These are phyloP conservation scores for Zaprionus nigranus DNA, from an alignment of 1,140 invertebrate genomes.

Conservation along the genomic window DNA sequence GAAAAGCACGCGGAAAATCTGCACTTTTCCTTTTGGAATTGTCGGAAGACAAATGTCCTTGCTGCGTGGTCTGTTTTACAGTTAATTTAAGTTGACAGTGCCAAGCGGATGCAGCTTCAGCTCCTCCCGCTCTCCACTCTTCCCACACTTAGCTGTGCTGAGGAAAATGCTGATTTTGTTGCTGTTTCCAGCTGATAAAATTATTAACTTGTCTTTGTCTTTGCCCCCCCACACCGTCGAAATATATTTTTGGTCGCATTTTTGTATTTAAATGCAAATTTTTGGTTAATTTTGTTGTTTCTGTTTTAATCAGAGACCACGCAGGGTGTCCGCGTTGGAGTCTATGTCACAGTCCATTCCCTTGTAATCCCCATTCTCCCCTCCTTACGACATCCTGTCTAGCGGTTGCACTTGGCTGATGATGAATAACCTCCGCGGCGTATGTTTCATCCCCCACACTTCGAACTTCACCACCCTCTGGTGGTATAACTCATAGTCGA, in stretches of 20 bases:
- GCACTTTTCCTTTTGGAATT: conserved; percentile 38
- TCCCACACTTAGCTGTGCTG: conserved; percentile 18
- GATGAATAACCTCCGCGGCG: conserved; percentile 71
- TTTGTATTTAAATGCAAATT: conserved; percentile 82
- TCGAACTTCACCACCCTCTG: too few relatives aligned
- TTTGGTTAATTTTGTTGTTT: conserved; percentile 81
- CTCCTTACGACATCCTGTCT: conserved; percentile 41
- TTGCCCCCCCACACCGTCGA: conserved; percentile 13
- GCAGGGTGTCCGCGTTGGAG: conserved; percentile 12
- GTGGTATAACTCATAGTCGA: neutral
- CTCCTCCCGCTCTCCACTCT: neutral
- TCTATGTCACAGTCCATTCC: neutral
- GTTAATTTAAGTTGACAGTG: conserved; percentile 78
- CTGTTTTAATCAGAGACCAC: conserved; percentile 70
- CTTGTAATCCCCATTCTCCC: neutral
- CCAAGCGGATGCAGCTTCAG: conserved; percentile 61
- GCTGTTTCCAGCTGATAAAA: conserved; percentile 83
- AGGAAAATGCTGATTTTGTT: conserved; percentile 80
- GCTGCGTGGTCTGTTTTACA: conserved; percentile 82
- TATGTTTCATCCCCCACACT: conserved; percentile 39
- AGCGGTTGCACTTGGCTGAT: conserved; percentile 75
- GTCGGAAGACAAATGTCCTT: conserved; percentile 78
- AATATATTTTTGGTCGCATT: conserved; percentile 42
- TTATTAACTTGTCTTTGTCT: conserved; percentile 78
- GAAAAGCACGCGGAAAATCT: conserved; percentile 49